A percentile compares a stretch with the other conserved stretches of the same genome.
phyloP scores from a whole-genome alignment of 2,797 vertebrate genomes.

The Toxotes lorentzi region DNA sequence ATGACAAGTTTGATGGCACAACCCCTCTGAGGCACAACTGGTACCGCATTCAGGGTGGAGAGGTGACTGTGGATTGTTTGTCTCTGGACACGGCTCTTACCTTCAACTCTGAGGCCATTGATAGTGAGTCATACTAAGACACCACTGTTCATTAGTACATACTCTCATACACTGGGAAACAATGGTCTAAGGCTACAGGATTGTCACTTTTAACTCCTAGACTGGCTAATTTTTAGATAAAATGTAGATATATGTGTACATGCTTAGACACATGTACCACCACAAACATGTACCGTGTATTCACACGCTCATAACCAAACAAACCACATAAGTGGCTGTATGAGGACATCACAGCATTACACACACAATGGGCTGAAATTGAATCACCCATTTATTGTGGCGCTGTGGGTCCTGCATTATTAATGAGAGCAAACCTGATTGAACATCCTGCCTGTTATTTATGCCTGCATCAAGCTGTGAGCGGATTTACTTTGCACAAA shows the following conservation, averaged over 20 bases:
- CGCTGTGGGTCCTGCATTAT: slow-evolving; percentile 75
- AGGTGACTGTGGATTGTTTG: slow-evolving; percentile 94
- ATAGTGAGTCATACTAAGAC: slow-evolving; percentile 79
- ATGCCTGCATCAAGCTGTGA: slow-evolving; percentile 74
- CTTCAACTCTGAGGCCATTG: slow-evolving; percentile 92
- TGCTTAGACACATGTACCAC: background rate
- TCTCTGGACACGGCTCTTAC: slow-evolving; percentile 94
- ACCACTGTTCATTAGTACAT: background rate
- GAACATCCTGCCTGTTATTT: slow-evolving; percentile 77
- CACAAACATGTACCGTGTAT: background rate
- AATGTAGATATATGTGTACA: background rate
- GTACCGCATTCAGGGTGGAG: slow-evolving; percentile 97
- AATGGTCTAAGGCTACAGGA: background rate
- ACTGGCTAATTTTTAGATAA: background rate
- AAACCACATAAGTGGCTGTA: slow-evolving; percentile 38
- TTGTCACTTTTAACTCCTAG: background rate
- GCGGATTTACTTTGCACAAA: slow-evolving; percentile 76
- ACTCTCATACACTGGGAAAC: background rate
- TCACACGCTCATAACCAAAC: slow-evolving; percentile 12
- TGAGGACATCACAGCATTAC: slow-evolving; percentile 39
- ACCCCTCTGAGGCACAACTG: slow-evolving; percentile 94
- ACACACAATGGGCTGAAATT: slow-evolving; percentile 65
- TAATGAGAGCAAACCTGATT: slow-evolving; percentile 78
- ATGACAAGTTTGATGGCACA: slow-evolving; percentile 95
- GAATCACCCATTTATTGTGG: slow-evolving; percentile 72